Base-by-base conservation (phyloP, 2,113 vertebrate genomes). In the Gymnorhina tibicen region DNA sequence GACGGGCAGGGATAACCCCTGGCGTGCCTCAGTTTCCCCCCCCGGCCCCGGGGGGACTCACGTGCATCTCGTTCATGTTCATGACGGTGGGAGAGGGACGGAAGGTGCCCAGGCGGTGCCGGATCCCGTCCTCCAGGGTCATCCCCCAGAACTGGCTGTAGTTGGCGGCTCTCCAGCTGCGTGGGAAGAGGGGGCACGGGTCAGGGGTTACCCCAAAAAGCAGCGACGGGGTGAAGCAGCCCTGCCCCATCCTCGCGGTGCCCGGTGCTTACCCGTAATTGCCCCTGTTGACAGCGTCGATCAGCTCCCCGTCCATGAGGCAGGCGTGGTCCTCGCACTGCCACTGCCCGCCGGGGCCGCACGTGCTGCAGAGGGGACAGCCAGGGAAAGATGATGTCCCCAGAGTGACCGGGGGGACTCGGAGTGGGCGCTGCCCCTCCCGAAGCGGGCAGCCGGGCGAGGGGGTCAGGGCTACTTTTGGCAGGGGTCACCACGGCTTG, bases 11-110 rank as follows among this genome's bases (percentile, higher is more conserved):
- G 27, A 21, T 2, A 11, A 5, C 2, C 56, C n/a, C 7, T 0
- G 27, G 21, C 5, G 15, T 74, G 89, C 49, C 84, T 69, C 70
- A 50, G 67, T 60, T 76, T 85, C 82, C 77, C 23, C 77, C 23
- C 9, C 1, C 27, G 1, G 53, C 15, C 11, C 6, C 1, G 0
- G 0, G 12, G 75, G 1, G 20, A 96, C 98, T 98, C 97, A 99
- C 99, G 67, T 99, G 98, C 66, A 99, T 98, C 97, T 99, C 99
- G 42, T 99, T 99, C 99, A 99, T 99, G 98, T 98, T 99, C 98
- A 99, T 98, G 76, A 99, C 98, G 0, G 98, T 98, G 81, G 98
- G 97, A 60, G 99, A 98, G 1, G 99, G 99, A 7, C 98, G 98
- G 94, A 98, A 98, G 24, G 99, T 99, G 68, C 99, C 99, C 96